Evolutionary conservation across 2,797 vertebrate genomes (phyloP).

Genomic region (Crypturellus tataupa): DNA sequence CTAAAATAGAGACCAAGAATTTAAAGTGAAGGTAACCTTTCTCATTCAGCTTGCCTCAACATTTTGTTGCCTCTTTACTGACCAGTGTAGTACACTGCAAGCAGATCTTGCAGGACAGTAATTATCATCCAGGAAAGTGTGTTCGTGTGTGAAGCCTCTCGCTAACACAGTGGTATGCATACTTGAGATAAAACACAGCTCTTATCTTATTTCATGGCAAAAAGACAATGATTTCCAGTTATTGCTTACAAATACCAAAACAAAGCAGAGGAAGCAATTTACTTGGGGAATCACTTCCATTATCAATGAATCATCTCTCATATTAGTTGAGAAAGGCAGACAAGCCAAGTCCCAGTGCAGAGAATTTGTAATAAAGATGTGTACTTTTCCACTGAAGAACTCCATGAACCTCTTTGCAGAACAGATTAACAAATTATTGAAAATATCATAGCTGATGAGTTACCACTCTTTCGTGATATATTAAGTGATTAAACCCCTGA

Average conservation of each 20-base stretch:
- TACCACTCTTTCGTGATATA: not conserved
- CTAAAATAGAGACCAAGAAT: not conserved
- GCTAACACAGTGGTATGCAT: not conserved
- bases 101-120: not conserved
- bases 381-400: constrained; percentile 45
- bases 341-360: constrained; percentile 22
- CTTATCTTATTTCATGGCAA: not conserved
- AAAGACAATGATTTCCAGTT: constrained; percentile 44
- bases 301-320: constrained; percentile 62
- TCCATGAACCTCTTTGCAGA: not conserved
- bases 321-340: constrained; percentile 48
- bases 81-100: too few relatives aligned
- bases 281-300: constrained; percentile 48
- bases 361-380: constrained; percentile 9
- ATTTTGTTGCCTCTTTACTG: not conserved
- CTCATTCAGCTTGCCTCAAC: not conserved
- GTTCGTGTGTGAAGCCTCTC: not conserved
- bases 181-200: not conserved
- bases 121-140: not conserved
- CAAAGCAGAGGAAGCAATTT: constrained; percentile 44
- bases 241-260: constrained; percentile 41
- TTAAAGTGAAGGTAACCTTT: not conserved
- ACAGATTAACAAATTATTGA: not conserved
- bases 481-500: not conserved
- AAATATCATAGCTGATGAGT: not conserved